Evolutionary conservation across 2,888 invertebrate genomes (phyloP).

Genomic region (Rhopalosiphum nymphaeae): DNA sequence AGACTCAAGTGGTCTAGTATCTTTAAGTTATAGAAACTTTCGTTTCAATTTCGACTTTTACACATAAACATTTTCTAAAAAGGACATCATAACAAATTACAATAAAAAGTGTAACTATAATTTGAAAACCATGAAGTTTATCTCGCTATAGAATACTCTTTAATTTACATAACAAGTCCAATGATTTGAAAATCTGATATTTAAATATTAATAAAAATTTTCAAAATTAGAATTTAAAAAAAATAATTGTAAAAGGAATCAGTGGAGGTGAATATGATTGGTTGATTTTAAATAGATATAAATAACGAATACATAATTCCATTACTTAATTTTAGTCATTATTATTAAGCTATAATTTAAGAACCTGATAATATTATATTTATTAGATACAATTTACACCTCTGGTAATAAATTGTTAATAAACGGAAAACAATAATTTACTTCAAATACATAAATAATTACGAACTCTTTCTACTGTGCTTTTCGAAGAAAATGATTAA

Average conservation of each 20-base stretch:
- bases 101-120: neutral
- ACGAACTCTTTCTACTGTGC: neutral
- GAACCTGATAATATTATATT: neutral
- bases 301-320: too few species aligned
- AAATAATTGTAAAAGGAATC: neutral
- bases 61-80: too few species aligned
- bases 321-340: neutral
- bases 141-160: neutral
- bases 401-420: neutral
- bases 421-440: neutral
- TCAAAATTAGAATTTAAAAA: neutral
- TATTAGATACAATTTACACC: neutral
- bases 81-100: too few species aligned
- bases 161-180: neutral
- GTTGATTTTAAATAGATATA: too few species aligned
- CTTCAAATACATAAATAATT: neutral
- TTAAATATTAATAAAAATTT: neutral
- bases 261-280: neutral
- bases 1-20: too few species aligned
- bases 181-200: neutral
- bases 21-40: too few species aligned
- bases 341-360: neutral
- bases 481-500: neutral
- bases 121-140: neutral
- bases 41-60: neutral